Conservation (phyloP, 2,113 vertebrate genomes). For the Scartelaos histophorus region DNA sequence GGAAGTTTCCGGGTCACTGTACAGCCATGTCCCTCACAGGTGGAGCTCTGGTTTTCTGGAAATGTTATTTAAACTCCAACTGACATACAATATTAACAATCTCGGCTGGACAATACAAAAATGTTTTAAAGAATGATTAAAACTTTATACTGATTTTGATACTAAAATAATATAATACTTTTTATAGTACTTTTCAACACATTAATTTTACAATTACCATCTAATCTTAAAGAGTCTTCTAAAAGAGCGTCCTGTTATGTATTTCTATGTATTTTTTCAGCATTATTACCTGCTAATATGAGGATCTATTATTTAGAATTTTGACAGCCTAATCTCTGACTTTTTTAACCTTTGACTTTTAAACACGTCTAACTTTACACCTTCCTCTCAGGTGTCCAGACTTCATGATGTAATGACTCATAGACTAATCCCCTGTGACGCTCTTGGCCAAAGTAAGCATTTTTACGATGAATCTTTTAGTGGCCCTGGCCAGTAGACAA, state of each 20-base stretch:
- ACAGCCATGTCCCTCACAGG: slow-evolving; percentile 50
- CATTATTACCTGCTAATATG: too few relatives aligned
- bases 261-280: too few relatives aligned
- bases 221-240: too few relatives aligned
- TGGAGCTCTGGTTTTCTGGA: slow-evolving; percentile 47
- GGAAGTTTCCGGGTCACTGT: slow-evolving; percentile 70
- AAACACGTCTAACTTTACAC: slow-evolving; percentile 35
- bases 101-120: neutral
- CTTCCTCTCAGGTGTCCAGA: slow-evolving; percentile 15
- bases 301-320: too few relatives aligned
- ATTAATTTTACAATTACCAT: too few relatives aligned
- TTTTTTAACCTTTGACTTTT: slow-evolving; percentile 28
- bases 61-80: neutral
- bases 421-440: neutral
- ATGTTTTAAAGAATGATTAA: too few relatives aligned
- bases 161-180: too few relatives aligned
- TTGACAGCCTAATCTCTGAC: too few relatives aligned
- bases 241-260: too few relatives aligned
- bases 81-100: neutral
- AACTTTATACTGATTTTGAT: too few relatives aligned
- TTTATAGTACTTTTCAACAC: too few relatives aligned
- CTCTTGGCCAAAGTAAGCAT: slow-evolving; percentile 7
- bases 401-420: slow-evolving; percentile 2
- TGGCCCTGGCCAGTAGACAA: slow-evolving; percentile 1
- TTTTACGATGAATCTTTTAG: slow-evolving; percentile 13